Base-by-base conservation (phyloP, 1,140 invertebrate species). In the Drosophila paulistorum region DNA sequence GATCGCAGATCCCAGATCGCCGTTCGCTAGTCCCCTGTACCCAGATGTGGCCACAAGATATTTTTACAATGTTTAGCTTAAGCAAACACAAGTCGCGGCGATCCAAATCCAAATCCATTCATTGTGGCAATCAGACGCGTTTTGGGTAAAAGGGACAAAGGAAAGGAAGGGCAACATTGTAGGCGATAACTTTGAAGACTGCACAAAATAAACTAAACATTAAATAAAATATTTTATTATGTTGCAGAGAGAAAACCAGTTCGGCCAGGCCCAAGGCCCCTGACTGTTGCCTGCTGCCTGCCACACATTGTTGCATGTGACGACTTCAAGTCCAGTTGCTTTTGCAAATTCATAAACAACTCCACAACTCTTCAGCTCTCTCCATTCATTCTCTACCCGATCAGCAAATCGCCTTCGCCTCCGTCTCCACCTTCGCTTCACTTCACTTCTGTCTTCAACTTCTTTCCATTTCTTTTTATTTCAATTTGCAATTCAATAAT, bases 181-280 rank as follows among this genome's bases (percentile, higher is more conserved):
- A 62, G 81, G 54, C 33, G 71, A 90, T 90, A 74, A 81, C 90
- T 90, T 87, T 76, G 71, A 79, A 72, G 71, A 84, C 70, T 73
- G 65, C 57, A 80, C 71, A 81, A 90, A 78, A 85, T 78, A 90
- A 85, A 90, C 85, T 84, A 85, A 84, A 90, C 89, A 90, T 87
- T 90, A 90, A 90, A 90, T 90, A 87, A 90, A 90, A 90, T 90
- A 90, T 90, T 90, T 90, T 90, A 90, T 90, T 90, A 79, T 84
- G 80, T 75, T 85, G 83, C 73, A 11, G 72, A 74, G 72, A 74
- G 59, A 62, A 76, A 76, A 89, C 84, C 84, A 89, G 84, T 89
- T 89, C 74, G 63, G 45, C 45, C 73, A 51, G 41, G 59, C 65
- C 68, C 17, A 7, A n/a, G 13, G 20, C 20, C 59, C 17, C 45